phyloP scores from a whole-genome alignment of 2,888 invertebrate species.

The Drosophila anomelani region DNA sequence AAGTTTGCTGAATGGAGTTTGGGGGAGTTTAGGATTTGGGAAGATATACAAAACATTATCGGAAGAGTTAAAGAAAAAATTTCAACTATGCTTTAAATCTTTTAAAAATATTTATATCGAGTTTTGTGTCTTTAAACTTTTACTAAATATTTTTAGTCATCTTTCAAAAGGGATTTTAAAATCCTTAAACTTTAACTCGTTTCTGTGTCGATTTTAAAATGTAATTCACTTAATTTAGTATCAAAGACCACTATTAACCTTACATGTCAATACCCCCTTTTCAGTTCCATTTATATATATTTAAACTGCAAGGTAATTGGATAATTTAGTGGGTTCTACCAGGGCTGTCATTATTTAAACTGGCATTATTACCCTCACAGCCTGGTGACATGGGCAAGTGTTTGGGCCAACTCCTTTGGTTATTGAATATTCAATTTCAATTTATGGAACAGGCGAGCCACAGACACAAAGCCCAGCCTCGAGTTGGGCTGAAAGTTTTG shows the following conservation, averaged over 20 bases:
- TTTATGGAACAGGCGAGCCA: slow-evolving; percentile 25
- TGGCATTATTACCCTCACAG: not conserved
- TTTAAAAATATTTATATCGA: no score
- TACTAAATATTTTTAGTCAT: no score
- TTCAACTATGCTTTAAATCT: no score
- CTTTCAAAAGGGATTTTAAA: no score
- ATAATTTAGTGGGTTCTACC: not conserved
- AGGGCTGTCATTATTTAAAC: slow-evolving; percentile 5
- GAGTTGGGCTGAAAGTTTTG: slow-evolving; percentile 41
- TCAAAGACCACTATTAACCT: not conserved
- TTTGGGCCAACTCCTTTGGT: not conserved
- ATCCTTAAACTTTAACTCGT: no score
- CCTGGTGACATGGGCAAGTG: slow-evolving; percentile 7
- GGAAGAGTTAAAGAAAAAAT: not conserved
- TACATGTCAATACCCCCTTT: no score
- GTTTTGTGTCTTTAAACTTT: no score
- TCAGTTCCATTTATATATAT: not conserved
- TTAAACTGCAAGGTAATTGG: not conserved
- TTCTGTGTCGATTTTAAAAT: not conserved
- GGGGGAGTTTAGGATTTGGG: not conserved
- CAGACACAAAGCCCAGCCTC: slow-evolving; percentile 29
- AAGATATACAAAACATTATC: not conserved
- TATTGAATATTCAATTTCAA: slow-evolving; percentile 42
- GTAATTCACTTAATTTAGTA: not conserved
- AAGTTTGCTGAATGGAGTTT: not conserved